A percentile compares a stretch with the other conserved stretches of the same genome.
These are phyloP conservation scores for Ictalurus punctatus DNA, from an alignment of 2,113 vertebrate species.

Conservation along the genomic window DNA sequence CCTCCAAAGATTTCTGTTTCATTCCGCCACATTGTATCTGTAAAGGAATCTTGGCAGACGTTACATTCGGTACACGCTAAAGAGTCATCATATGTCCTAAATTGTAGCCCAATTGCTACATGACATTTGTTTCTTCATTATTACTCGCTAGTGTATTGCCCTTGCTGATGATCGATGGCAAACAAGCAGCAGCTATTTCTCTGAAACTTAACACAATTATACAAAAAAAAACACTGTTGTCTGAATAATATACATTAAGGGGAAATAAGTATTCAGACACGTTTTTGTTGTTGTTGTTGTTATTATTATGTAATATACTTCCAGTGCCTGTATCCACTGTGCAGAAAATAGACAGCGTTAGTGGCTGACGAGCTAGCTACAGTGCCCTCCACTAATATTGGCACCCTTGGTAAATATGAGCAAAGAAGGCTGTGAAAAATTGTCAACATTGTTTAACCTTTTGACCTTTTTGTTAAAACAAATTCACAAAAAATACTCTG, in stretches of 20 bases:
- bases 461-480: too few relatives aligned
- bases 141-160: neutral
- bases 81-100: neutral
- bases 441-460: too few relatives aligned
- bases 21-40: neutral
- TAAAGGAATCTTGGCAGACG: neutral
- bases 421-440: too few relatives aligned
- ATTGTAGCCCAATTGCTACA: neutral
- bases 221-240: neutral
- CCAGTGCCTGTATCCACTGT: neutral
- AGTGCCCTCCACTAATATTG: too few relatives aligned
- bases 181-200: neutral
- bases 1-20: neutral
- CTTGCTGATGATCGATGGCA: neutral
- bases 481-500: too few relatives aligned
- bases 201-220: neutral
- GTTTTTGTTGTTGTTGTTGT: neutral
- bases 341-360: too few relatives aligned
- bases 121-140: neutral
- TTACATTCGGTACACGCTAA: neutral
- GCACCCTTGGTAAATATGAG: too few relatives aligned
- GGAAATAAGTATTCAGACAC: neutral
- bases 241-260: neutral
- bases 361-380: too few relatives aligned
- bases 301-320: neutral